Percentiles rank a stretch among this genome's conserved stretches.
Conservation (phyloP, 2,113 vertebrate genomes). For the Peromyscus maniculatus region DNA sequence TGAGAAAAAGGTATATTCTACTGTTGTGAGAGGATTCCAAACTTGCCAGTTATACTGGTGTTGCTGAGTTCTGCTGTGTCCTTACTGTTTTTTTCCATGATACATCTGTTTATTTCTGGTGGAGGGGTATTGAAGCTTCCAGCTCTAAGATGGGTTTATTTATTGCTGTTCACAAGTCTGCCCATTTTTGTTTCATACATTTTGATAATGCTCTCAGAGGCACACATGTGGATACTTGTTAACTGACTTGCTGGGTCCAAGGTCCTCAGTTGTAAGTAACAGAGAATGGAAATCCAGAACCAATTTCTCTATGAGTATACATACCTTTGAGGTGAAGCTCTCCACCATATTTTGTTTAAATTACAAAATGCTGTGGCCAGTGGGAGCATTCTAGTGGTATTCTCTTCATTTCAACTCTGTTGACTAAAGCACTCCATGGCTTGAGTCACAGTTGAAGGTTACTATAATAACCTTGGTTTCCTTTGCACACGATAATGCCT, state of each 20-base stretch:
- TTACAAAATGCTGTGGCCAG: neutral
- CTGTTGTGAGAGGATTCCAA: neutral
- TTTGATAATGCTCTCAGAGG: neutral
- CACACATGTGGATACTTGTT: neutral
- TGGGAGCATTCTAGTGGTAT: neutral
- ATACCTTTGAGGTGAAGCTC: neutral
- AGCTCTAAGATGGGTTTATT: too few relatives aligned
- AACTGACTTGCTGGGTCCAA: neutral
- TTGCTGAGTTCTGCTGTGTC: neutral
- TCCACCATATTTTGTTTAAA: neutral
- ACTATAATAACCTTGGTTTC: neutral
- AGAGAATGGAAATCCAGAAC: neutral
- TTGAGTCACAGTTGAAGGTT: slow-evolving; percentile 12
- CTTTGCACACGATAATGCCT: neutral
- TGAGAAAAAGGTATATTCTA: neutral
- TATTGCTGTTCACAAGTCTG: neutral
- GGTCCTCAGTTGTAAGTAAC: neutral
- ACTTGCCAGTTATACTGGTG: neutral
- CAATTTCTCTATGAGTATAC: neutral
- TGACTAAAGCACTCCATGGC: neutral
- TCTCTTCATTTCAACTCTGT: neutral
- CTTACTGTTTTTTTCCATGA: neutral
- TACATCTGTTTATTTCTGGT: neutral
- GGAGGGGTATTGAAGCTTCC: neutral
- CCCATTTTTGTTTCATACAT: neutral